phyloP scores from a whole-genome alignment of 2,888 invertebrate species.

The Leuctra nigra region DNA sequence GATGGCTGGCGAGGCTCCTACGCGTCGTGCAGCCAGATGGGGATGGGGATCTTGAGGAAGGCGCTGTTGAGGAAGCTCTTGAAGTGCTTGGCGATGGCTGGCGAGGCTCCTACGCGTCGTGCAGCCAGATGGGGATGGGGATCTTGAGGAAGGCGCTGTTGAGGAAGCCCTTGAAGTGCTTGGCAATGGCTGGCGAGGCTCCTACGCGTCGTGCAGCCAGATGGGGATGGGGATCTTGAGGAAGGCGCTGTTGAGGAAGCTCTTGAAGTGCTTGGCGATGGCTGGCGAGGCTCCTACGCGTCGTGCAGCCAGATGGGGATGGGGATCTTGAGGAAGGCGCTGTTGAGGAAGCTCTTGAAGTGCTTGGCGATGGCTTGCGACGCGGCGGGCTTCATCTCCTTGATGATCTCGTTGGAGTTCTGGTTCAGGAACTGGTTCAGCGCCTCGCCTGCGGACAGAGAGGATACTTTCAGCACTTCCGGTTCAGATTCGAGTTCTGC shows the following conservation, averaged over 20 bases:
- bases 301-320: constrained; percentile 57
- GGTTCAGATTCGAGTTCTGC: too few relatives aligned
- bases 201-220: constrained; percentile 45
- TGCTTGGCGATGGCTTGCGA: constrained; percentile 63
- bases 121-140: constrained; percentile 63
- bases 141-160: constrained; percentile 65
- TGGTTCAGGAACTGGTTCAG: constrained; percentile 80
- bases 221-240: constrained; percentile 62
- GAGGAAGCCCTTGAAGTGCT: constrained; percentile 65
- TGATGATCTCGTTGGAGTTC: constrained; percentile 72
- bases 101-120: constrained; percentile 49
- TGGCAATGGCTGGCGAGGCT: constrained; percentile 51
- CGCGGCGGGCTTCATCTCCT: constrained; percentile 75
- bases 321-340: constrained; percentile 64
- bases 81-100: constrained; percentile 66
- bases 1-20: constrained; percentile 45
- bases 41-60: constrained; percentile 62
- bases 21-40: constrained; percentile 51
- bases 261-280: constrained; percentile 66
- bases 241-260: constrained; percentile 66
- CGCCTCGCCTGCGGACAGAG: constrained; percentile 61
- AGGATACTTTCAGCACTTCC: too few relatives aligned
- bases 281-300: constrained; percentile 38
- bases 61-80: constrained; percentile 65
- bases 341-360: constrained; percentile 65